phyloP scores from a whole-genome alignment of 1,140 invertebrate genomes.

The Sitophilus oryzae region DNA sequence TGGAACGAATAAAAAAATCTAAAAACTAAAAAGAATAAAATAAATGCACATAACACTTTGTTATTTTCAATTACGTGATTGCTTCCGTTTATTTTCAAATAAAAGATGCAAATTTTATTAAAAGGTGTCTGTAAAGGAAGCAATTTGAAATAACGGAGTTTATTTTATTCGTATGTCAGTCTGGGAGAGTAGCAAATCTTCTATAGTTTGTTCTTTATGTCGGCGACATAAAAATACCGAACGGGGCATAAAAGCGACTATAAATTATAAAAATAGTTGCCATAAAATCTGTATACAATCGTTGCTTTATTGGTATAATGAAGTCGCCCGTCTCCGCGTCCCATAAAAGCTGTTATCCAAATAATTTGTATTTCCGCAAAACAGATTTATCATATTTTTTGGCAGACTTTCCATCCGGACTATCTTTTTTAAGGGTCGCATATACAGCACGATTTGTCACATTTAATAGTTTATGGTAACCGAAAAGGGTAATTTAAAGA shows the following conservation, averaged over 20 bases:
- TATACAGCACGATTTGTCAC: conserved; percentile 18
- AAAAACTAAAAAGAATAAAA: no score
- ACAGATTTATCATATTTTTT: conserved; percentile 18
- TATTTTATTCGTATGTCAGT: no score
- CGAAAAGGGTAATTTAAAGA: conserved; percentile 14
- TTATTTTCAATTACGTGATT: no score
- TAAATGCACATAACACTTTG: no score
- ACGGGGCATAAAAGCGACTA: conserved; percentile 1
- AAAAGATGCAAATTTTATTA: no score
- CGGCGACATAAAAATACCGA: conserved; percentile 1
- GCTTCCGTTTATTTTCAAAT: no score
- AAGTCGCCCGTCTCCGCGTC: conserved; percentile 18
- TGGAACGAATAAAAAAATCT: no score
- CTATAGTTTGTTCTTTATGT: not conserved
- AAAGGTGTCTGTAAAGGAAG: no score
- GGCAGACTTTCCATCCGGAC: conserved; percentile 2
- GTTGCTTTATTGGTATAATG: conserved; percentile 20
- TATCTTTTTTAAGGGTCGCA: conserved; percentile 17
- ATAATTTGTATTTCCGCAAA: conserved; percentile 26
- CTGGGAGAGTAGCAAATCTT: no score
- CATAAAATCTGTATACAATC: conserved; percentile 26
- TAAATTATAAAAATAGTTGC: conserved; percentile 25
- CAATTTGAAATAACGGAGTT: no score
- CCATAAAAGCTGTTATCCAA: conserved; percentile 22
- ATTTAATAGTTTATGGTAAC: conserved; percentile 20